A percentile compares a stretch with the other conserved stretches of the same genome.
phyloP scores from a whole-genome alignment of 2,113 vertebrate genomes.

The Pygoscelis adeliae region DNA sequence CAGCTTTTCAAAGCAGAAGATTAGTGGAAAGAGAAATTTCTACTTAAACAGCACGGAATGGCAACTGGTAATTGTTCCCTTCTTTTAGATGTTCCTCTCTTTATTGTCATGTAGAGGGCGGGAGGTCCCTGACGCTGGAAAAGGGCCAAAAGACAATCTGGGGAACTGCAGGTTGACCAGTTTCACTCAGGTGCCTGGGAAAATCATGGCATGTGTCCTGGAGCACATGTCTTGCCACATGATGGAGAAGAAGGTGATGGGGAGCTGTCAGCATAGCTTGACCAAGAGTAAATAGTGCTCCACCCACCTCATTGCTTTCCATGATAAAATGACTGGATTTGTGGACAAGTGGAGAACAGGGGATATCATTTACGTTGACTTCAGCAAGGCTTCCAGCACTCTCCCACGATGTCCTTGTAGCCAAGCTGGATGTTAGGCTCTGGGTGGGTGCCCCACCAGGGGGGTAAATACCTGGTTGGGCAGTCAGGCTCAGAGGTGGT shows the following conservation, averaged over 20 bases:
- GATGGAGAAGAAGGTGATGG: neutral
- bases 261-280: neutral
- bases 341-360: neutral
- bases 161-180: neutral
- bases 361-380: neutral
- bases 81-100: neutral
- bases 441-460: accelerated
- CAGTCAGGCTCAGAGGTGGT: neutral
- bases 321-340: neutral
- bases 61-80: neutral
- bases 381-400: neutral
- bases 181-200: neutral
- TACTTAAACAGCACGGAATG: neutral
- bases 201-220: neutral
- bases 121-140: neutral
- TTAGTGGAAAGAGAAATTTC: neutral
- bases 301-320: neutral
- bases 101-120: neutral
- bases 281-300: neutral
- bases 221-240: neutral
- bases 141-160: neutral
- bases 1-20: neutral
- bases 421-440: neutral
- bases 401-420: neutral
- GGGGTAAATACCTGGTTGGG: accelerated